Conservation (phyloP, 2,113 vertebrate species). For the Pantherophis guttatus region DNA sequence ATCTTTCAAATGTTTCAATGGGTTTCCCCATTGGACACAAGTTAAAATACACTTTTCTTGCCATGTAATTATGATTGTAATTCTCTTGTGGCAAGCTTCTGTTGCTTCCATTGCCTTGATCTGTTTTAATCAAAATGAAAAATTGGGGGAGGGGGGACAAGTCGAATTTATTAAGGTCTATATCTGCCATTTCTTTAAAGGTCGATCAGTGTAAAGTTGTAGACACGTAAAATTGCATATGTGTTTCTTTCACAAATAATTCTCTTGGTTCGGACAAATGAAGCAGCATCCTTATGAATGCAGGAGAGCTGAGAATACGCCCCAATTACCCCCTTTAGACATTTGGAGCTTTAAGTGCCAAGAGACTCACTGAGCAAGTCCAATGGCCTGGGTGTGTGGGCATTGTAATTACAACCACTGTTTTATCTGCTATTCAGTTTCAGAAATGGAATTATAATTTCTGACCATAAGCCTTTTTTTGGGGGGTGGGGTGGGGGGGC, state of each 20-base stretch:
- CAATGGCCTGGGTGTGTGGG: not conserved
- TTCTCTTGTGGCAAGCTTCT: not conserved
- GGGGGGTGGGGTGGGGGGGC: too few relatives aligned
- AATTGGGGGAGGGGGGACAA: not conserved
- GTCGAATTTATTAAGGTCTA: not conserved
- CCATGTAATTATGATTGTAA: not conserved
- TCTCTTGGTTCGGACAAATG: not conserved
- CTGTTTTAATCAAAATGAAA: not conserved
- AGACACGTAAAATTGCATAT: not conserved
- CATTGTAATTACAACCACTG: not conserved
- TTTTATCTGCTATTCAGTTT: not conserved
- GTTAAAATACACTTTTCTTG: not conserved
- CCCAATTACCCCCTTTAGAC: not conserved
- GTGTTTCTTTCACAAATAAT: not conserved
- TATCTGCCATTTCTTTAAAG: not conserved
- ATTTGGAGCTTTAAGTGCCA: not conserved
- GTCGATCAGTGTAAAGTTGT: too few relatives aligned
- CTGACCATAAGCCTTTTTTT: not conserved
- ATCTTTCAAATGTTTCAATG: not conserved
- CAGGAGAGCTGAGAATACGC: not conserved
- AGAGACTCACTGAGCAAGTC: not conserved
- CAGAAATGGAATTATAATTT: not conserved
- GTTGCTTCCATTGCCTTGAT: not conserved
- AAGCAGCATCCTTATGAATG: not conserved
- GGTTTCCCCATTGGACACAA: not conserved